A percentile compares a stretch with the other conserved stretches of the same genome.
phyloP scores from a whole-genome alignment of 2,888 invertebrate species.

The Pandemis cinnamomeana region DNA sequence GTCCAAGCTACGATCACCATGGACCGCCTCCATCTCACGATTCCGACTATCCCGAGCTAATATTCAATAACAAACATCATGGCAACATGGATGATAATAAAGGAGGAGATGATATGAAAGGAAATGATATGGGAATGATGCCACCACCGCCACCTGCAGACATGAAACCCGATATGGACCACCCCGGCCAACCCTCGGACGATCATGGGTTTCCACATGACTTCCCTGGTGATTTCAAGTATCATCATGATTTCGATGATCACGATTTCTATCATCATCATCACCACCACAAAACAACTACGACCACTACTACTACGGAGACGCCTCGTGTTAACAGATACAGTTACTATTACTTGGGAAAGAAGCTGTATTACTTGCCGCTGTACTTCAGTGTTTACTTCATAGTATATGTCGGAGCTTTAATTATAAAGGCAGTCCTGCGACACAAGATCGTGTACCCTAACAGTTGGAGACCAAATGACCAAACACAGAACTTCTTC shows the following conservation, averaged over 20 bases:
- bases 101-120: conserved; percentile 58
- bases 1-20: conserved; percentile 60
- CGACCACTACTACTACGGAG: conserved; percentile 80
- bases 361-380: conserved; percentile 90
- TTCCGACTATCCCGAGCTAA: conserved; percentile 68
- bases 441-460: conserved; percentile 89
- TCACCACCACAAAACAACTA: conserved; percentile 68
- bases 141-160: conserved; percentile 63
- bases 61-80: conserved; percentile 64
- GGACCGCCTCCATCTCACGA: conserved; percentile 55
- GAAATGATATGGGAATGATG: conserved; percentile 64
- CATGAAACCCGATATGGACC: conserved; percentile 58
- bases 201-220: conserved; percentile 78
- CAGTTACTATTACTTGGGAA: conserved; percentile 90
- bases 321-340: conserved; percentile 86
- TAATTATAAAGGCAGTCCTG: conserved; percentile 89
- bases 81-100: conserved; percentile 53
- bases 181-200: conserved; percentile 56
- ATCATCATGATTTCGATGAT: conserved; percentile 74
- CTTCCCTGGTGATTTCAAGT: conserved; percentile 75
- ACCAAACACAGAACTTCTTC: conserved; percentile 70
- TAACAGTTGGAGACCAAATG: conserved; percentile 80
- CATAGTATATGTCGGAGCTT: conserved; percentile 87
- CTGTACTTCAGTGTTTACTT: conserved; percentile 90
- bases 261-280: conserved; percentile 63